Evolutionary conservation across 2,113 vertebrate genomes (phyloP).

Genomic region (Pseudopipra pipra): DNA sequence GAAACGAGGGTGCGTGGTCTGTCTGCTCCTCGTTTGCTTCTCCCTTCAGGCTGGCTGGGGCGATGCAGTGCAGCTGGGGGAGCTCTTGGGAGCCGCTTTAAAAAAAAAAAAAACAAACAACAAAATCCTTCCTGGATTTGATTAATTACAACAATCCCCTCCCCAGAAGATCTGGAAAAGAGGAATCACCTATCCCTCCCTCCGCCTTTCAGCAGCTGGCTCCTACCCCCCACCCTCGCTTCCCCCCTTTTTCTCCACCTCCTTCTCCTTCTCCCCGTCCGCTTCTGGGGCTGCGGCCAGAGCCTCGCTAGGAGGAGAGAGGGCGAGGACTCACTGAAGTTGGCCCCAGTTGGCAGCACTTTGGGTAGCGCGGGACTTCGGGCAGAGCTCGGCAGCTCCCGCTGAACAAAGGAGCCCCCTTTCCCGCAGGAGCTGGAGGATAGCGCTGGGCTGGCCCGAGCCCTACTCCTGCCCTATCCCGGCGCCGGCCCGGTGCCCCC

Average conservation of each 20-base stretch:
- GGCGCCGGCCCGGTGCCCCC: background rate
- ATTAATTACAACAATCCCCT: conserved; percentile 40
- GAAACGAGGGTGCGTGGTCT: background rate
- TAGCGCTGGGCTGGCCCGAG: background rate
- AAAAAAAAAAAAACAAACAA: background rate
- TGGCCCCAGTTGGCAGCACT: conserved; percentile 52
- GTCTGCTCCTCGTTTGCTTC: background rate
- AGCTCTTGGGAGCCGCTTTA: conserved; percentile 11
- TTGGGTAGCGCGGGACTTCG: background rate
- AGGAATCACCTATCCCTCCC: conserved; percentile 38
- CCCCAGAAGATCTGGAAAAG: conserved; percentile 47
- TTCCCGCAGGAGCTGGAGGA: background rate
- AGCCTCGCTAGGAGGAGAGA: conserved; percentile 11
- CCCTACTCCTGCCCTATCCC: background rate
- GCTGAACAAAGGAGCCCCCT: background rate
- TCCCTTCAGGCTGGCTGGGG: conserved; percentile 13
- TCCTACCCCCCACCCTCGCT: background rate
- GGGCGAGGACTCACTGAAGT: conserved; percentile 21
- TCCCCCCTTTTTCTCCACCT: conserved; percentile 7
- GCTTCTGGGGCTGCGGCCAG: conserved; percentile 34
- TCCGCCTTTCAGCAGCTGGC: conserved; percentile 41
- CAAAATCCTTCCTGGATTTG: conserved; percentile 1
- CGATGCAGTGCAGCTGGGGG: conserved; percentile 26
- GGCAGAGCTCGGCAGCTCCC: background rate
- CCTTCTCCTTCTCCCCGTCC: background rate